Evolutionary conservation across 2,797 vertebrate species (phyloP), one percentile per base, ranked within the genome.

Genomic region (Acrossocheilus wenchowensis): DNA sequence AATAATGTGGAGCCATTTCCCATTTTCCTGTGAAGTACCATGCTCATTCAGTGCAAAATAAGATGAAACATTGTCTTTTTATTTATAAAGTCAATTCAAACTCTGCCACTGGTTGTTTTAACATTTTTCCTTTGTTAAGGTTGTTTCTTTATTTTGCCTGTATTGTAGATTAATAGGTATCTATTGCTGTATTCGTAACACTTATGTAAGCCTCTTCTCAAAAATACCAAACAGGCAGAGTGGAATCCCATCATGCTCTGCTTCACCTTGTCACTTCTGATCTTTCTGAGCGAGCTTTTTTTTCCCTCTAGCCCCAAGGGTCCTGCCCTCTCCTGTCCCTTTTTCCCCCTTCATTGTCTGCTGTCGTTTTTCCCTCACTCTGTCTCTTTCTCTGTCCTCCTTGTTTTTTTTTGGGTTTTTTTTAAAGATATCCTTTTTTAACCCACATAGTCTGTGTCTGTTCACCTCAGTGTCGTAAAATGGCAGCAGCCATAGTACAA

Each of bases 391-490:
- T 36, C 45, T 84, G 68, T 89, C 21, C 1, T 41, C 60, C 21
- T 43, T 75, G n/a, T 7, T 66, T 34, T 64, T 21, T 6, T 57
- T 39, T 85, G n/a, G n/a, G 3, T 34, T 34, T 2, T 15, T 77
- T 83, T 90, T 66, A 57, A 26, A 81, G 45, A 86, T 83, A 87
- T 88, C 81, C 60, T 69, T 90, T 89, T 87, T 88, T 89, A 73
- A 69, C 66, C 82, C 21, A 26, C 57, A 34, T 43, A 41, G 78
- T 60, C 66, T 73, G 54, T 62, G 64, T 50, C 62, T 71, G 41
- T 68, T 77, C 41, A 62, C 66, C 50, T 82, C 78, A 50, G 62
- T 62, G 43, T 68, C 17, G 10, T 84, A 84, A 88, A 86, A 88
- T 80, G 84, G 84, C 86, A 88, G 84, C 84, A 80, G 60, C 21